Conservation (phyloP, 64 coral and sea anemone species). For the Montipora capricornis region DNA sequence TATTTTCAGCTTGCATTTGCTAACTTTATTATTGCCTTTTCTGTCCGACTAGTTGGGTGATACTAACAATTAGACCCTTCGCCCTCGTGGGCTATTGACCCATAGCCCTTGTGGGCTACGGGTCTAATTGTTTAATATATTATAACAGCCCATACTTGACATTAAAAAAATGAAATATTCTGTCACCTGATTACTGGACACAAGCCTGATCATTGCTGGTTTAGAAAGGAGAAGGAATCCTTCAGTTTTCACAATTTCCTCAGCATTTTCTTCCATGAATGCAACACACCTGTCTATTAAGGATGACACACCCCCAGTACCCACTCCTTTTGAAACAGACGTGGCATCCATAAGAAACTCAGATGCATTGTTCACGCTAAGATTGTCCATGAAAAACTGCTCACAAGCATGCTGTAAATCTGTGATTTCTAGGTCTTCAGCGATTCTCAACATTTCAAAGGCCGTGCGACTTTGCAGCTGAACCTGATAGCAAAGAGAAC, state of each 20-base stretch:
- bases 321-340: conserved; percentile 61
- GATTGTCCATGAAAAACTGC: conserved; percentile 81
- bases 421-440: conserved; percentile 79
- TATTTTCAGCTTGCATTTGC: too few species aligned
- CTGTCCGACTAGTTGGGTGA: too few species aligned
- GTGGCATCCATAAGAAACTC: conserved; percentile 85
- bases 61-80: too few species aligned
- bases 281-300: conserved; percentile 82
- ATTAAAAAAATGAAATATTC: conserved; percentile 5
- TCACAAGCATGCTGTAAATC: conserved; percentile 86
- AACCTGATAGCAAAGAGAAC: conserved; percentile 62
- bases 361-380: conserved; percentile 87
- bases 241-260: conserved; percentile 85
- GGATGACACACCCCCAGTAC: conserved; percentile 54
- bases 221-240: conserved; percentile 86
- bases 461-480: conserved; percentile 75
- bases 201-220: conserved; percentile 82
- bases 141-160: background rate
- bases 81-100: too few species aligned
- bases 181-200: conserved; percentile 94
- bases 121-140: too few species aligned
- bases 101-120: too few species aligned
- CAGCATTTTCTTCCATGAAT: conserved; percentile 97
- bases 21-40: too few species aligned
- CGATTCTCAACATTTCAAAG: conserved; percentile 94